Evolutionary conservation across 2,888 invertebrate species (phyloP).

Genomic region (Hirtodrosophila trivittata): DNA sequence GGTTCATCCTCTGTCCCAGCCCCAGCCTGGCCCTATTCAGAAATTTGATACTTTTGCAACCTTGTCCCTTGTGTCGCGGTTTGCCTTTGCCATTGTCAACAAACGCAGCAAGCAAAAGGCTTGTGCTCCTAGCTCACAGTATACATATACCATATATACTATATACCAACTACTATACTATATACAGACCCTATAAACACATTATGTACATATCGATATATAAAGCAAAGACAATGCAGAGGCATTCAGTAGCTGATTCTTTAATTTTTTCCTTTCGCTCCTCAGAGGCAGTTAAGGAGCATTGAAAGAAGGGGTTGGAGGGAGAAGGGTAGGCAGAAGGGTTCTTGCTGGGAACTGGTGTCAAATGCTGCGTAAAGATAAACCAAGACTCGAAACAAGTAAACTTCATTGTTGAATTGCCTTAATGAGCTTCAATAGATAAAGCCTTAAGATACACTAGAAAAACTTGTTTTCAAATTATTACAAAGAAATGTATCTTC

Average conservation of each 20-base stretch:
- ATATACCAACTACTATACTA: background rate
- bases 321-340: background rate
- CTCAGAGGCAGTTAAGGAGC: slow-evolving; percentile 3
- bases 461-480: too few relatives aligned
- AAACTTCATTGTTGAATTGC: slow-evolving; percentile 39
- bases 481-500: too few relatives aligned
- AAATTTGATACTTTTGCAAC: slow-evolving; percentile 68
- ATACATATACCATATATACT: slow-evolving; percentile 9
- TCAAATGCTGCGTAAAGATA: slow-evolving; percentile 74
- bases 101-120: slow-evolving; percentile 57
- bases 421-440: background rate
- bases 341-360: slow-evolving; percentile 28
- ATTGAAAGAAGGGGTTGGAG: background rate
- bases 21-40: slow-evolving; percentile 21
- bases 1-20: slow-evolving; percentile 50
- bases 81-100: slow-evolving; percentile 47
- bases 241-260: slow-evolving; percentile 41
- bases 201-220: slow-evolving; percentile 1
- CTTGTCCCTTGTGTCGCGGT: slow-evolving; percentile 64
- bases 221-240: slow-evolving; percentile 55
- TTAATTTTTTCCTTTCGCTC: slow-evolving; percentile 5
- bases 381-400: slow-evolving; percentile 49
- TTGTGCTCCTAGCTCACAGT: slow-evolving; percentile 57
- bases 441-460: too few relatives aligned
- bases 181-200: slow-evolving; percentile 1